Percentiles rank a stretch among this genome's conserved stretches.
These are phyloP conservation scores for Sinocyclocheilus anophthalmus DNA, from an alignment of 2,113 vertebrate genomes.

Conservation along the genomic window DNA sequence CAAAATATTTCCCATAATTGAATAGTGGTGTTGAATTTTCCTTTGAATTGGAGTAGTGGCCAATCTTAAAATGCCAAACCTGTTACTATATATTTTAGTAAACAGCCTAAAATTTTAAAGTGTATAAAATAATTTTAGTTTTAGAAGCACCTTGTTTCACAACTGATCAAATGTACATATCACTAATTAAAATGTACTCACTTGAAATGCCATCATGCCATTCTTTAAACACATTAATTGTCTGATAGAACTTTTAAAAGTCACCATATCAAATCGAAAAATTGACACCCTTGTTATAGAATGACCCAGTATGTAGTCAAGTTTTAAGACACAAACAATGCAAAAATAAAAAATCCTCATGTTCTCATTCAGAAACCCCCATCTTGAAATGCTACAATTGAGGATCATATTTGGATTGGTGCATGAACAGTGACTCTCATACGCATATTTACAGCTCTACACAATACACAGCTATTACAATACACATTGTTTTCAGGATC, in stretches of 20 bases:
- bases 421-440: background rate
- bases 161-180: background rate
- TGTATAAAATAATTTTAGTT: no score
- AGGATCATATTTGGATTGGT: background rate
- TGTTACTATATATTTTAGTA: no score
- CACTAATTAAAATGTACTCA: background rate
- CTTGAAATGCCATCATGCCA: background rate
- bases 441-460: conserved; percentile 3
- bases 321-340: background rate
- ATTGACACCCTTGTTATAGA: background rate
- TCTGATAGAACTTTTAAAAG: background rate
- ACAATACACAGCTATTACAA: conserved; percentile 15
- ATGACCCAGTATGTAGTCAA: background rate
- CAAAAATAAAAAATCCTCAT: background rate
- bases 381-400: background rate
- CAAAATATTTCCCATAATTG: no score
- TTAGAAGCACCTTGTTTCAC: background rate
- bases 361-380: background rate
- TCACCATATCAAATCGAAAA: background rate
- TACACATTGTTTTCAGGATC: background rate
- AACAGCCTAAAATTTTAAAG: no score
- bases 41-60: no score
- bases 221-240: background rate
- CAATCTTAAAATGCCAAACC: no score
- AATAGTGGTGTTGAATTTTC: no score